Base-by-base conservation (phyloP, 2,113 vertebrate genomes). In the Budorcas taxicolor region DNA sequence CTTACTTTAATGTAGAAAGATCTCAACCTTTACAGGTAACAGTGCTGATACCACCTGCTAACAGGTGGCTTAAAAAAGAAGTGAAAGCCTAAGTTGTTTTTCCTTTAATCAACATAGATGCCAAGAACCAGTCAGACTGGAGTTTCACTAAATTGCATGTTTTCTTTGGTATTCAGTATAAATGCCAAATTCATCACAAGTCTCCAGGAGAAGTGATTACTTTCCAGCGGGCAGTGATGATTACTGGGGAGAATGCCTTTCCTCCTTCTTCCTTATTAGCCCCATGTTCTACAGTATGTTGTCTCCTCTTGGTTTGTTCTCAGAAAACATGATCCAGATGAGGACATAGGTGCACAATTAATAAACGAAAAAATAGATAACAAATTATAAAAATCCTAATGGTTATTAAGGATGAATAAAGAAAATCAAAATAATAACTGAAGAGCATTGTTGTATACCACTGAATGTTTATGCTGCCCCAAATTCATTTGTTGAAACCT, bases 121-220 rank as follows among this genome's bases (percentile, higher is more conserved):
- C 71, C 83, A 97, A 90, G 80, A 89, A 92, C 17, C 19, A 96
- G 83, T 76, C 55, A 93, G 80, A 89, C 33, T 33, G 55, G 57
- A 91, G 52, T 91, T 95, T 94, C 36, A 78, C 57, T 96, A 95
- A 97, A 98, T 67, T 92, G 40, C 16, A 52, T 93, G 47, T 90
- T 97, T 92, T 71, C 83, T 96, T 95, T 92, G 81, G 85, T 82
- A 92, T 96, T 97, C 85, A 53, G 23, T 84, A 89, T 40, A 96
- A 97, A 97, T 95, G 87, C 74, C 53, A 97, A 67, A 91, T 97
- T 93, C 94, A 90, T 96, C 97, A 95, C 67, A 53, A 47, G 40
- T 43, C 57, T 97, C 50, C 50, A 78, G 12, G 25, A 27, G 12
- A 31, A 80, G 60, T 91, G 50, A 91, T 52, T 86, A 16, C 23